These are phyloP conservation scores for Xestia sexstrigata DNA, from an alignment of 2,888 invertebrate species.

Conservation along the genomic window DNA sequence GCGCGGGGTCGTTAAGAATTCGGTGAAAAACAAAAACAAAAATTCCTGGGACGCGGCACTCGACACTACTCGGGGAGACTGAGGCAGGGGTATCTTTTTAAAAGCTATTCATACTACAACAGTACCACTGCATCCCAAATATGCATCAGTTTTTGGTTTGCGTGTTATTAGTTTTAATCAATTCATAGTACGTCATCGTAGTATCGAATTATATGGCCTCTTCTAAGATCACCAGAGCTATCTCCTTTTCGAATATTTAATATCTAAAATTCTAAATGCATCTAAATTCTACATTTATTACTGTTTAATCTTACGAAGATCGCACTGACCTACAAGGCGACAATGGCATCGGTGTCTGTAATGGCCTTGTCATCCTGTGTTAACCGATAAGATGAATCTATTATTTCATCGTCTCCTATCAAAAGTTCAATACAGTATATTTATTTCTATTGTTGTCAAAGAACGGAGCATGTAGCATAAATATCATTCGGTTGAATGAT, in stretches of 20 bases:
- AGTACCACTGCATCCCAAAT: neutral
- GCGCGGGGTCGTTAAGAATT: neutral
- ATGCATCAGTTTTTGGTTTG: neutral
- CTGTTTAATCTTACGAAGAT: conserved; percentile 10
- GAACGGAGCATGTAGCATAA: neutral
- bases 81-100: neutral
- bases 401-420: conserved; percentile 32
- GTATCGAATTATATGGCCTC: neutral
- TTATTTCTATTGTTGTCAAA: conserved; percentile 8
- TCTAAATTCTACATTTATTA: conserved; percentile 3
- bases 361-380: conserved; percentile 18
- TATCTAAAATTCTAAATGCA: neutral
- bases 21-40: neutral
- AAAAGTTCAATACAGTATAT: conserved; percentile 21
- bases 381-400: conserved; percentile 30
- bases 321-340: conserved; percentile 7
- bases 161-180: neutral
- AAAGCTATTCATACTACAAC: neutral
- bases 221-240: neutral
- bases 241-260: conserved; percentile 8
- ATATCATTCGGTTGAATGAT: neutral
- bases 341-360: conserved; percentile 35
- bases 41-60: neutral
- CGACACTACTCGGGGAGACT: neutral
- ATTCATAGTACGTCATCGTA: neutral